Percentiles rank a stretch among this genome's conserved stretches.
These are phyloP conservation scores for Dorcus parallelipipedus DNA, from an alignment of 2,888 invertebrate genomes.

Conservation along the genomic window DNA sequence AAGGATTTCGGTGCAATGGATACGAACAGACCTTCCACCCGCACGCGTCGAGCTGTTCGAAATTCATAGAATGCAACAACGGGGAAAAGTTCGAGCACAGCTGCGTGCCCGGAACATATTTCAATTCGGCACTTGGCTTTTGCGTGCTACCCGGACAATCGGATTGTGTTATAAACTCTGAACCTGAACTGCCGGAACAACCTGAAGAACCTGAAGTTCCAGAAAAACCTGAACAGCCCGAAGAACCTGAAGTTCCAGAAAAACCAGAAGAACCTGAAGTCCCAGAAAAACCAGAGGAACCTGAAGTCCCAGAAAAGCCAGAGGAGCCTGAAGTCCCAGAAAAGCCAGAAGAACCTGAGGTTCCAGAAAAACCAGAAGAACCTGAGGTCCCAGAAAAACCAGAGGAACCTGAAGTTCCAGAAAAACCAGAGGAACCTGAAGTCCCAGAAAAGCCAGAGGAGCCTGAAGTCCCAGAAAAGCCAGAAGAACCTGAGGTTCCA, in stretches of 20 bases:
- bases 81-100: no score
- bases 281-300: constrained; percentile 45
- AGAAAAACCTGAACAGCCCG: constrained; percentile 31
- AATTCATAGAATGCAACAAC: no score
- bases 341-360: constrained; percentile 35
- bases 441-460: constrained; percentile 44
- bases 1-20: no score
- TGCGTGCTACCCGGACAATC: no score
- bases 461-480: no score
- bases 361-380: constrained; percentile 38
- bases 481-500: no score
- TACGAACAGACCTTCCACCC: no score
- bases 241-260: no score
- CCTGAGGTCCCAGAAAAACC: constrained; percentile 43
- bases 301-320: constrained; percentile 45
- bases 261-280: constrained; percentile 21
- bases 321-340: constrained; percentile 40
- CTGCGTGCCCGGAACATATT: no score
- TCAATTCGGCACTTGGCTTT: no score
- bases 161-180: neutral
- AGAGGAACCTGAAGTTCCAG: constrained; percentile 28
- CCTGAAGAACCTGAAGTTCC: constrained; percentile 26
- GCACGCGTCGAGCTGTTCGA: no score
- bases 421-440: constrained; percentile 45
- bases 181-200: constrained; percentile 21